phyloP scores from a whole-genome alignment of 1,140 invertebrate species.

The Magallana angulata region DNA sequence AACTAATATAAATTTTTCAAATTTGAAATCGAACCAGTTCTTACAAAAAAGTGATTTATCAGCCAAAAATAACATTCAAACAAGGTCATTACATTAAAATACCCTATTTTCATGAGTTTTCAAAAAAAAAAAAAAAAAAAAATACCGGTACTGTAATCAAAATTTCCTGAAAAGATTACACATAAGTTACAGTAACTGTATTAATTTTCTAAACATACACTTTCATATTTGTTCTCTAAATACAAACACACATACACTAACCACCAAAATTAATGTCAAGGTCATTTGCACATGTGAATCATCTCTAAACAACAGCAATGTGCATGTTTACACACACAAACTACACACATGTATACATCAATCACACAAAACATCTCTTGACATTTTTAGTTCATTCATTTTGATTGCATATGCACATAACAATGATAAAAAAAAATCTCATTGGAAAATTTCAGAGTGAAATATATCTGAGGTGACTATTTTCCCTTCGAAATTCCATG shows the following conservation, averaged over 20 bases:
- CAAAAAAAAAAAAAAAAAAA: too few species aligned
- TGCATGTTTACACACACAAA: conserved; percentile 27
- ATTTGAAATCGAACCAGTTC: too few species aligned
- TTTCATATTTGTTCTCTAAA: background rate
- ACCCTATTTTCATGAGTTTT: too few species aligned
- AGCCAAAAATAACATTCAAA: too few species aligned
- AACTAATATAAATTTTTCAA: too few species aligned
- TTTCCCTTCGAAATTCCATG: background rate
- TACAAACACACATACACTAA: background rate
- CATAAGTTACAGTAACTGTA: too few species aligned
- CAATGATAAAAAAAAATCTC: background rate
- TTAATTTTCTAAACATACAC: too few species aligned
- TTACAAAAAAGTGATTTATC: too few species aligned
- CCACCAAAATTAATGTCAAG: background rate
- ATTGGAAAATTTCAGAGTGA: background rate
- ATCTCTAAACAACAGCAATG: conserved; percentile 24
- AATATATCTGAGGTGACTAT: background rate
- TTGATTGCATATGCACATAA: conserved; percentile 30
- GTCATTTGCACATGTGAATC: background rate
- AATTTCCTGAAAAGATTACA: too few species aligned
- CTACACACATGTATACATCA: conserved; percentile 3
- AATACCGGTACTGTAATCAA: too few species aligned
- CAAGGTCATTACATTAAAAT: too few species aligned
- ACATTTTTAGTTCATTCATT: background rate
- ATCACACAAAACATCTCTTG: background rate